These are phyloP conservation scores for Patella caerulea DNA, from an alignment of 2,888 invertebrate species.

Conservation along the genomic window DNA sequence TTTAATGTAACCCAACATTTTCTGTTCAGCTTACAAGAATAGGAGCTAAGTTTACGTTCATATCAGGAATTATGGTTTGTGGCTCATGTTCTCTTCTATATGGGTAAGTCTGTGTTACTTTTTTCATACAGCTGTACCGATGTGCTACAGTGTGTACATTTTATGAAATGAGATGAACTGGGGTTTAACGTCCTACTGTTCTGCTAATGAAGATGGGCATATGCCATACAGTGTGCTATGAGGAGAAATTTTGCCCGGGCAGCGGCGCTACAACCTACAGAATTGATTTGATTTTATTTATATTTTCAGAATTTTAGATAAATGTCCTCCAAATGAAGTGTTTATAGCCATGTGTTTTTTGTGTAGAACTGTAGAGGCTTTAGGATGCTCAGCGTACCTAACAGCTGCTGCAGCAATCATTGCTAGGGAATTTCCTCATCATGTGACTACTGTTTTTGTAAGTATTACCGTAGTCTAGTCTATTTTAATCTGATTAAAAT, in stretches of 20 bases:
- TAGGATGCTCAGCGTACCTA: conserved; percentile 82
- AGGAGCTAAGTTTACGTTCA: conserved; percentile 82
- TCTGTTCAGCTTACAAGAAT: conserved; percentile 78
- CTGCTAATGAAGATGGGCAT: too few relatives aligned
- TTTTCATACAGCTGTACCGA: not conserved
- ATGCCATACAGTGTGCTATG: too few relatives aligned
- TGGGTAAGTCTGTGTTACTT: conserved; percentile 72
- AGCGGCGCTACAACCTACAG: too few relatives aligned
- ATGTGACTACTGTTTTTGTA: conserved; percentile 82
- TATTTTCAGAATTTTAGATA: conserved; percentile 76
- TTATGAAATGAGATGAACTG: not conserved
- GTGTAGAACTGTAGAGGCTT: conserved; percentile 82
- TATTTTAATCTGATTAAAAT: too few relatives aligned
- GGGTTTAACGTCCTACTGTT: too few relatives aligned
- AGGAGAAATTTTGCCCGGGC: too few relatives aligned
- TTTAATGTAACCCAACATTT: too few relatives aligned
- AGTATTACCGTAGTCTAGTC: conserved; percentile 51
- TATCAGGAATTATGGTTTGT: conserved; percentile 81
- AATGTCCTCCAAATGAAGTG: conserved; percentile 76
- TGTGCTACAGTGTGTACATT: not conserved
- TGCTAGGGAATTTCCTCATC: conserved; percentile 82
- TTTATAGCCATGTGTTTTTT: conserved; percentile 82
- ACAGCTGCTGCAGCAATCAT: conserved; percentile 86
- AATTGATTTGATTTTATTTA: not conserved
- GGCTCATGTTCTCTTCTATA: conserved; percentile 83